Evolutionary conservation across 2,113 vertebrate genomes (phyloP).

Genomic region (Nothocercus nigrocapillus): DNA sequence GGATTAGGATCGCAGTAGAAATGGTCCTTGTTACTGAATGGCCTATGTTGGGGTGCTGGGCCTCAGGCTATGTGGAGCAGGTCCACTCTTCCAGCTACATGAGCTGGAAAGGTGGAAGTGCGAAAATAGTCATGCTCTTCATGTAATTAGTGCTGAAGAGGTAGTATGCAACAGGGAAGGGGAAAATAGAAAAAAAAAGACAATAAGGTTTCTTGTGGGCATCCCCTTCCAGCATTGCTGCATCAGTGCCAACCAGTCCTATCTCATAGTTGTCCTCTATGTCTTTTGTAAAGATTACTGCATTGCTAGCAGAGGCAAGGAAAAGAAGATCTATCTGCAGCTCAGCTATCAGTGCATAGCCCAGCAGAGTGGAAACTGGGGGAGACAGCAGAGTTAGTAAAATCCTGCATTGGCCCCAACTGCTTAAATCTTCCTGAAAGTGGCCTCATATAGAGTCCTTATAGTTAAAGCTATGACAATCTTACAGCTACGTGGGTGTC

Average conservation of each 20-base stretch:
- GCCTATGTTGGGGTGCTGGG: not conserved
- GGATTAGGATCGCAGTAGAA: not conserved
- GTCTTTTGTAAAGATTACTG: not conserved
- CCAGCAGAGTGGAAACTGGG: not conserved
- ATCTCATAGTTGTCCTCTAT: not conserved
- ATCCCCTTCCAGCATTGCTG: not conserved
- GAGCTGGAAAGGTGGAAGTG: too few relatives aligned
- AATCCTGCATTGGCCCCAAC: not conserved
- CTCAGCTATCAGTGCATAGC: not conserved
- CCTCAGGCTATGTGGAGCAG: not conserved
- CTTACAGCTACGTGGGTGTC: not conserved
- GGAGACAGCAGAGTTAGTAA: not conserved
- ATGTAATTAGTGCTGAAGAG: not conserved
- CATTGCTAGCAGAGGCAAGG: not conserved
- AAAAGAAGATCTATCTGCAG: not conserved
- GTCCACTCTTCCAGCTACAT: not conserved
- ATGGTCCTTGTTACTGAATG: not conserved
- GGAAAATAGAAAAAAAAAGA: not conserved
- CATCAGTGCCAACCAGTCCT: not conserved
- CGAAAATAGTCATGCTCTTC: too few relatives aligned
- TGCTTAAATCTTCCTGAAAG: not conserved
- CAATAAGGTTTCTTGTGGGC: not conserved
- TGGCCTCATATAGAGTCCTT: not conserved
- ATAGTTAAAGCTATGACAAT: rapidly evolving
- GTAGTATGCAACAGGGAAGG: not conserved